A percentile compares a stretch with the other conserved stretches of the same genome.
phyloP scores from a whole-genome alignment of 2,888 invertebrate species.

The Lasioglossum vierecki region DNA sequence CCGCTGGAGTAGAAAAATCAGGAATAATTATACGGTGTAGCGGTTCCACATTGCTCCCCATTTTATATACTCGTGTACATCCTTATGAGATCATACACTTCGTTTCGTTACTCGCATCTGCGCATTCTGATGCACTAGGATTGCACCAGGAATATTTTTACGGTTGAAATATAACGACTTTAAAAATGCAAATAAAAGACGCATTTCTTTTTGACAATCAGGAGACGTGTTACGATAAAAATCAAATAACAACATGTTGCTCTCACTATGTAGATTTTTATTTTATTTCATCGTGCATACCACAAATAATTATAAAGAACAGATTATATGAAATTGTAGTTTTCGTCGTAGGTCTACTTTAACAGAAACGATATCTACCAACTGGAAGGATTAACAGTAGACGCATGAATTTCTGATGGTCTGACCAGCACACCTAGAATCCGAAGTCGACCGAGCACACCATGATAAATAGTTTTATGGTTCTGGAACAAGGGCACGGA shows the following conservation, averaged over 20 bases:
- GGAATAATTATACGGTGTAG: not conserved
- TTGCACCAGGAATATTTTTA: not conserved
- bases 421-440: not conserved
- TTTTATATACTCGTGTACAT: not conserved
- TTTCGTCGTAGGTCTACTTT: not conserved
- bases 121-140: not conserved
- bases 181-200: not conserved
- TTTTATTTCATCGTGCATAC: no score
- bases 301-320: not conserved
- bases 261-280: no score
- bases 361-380: no score
- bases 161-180: not conserved
- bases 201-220: not conserved
- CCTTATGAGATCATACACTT: not conserved
- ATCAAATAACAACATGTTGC: not conserved
- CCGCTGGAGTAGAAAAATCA: not conserved
- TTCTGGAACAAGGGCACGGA: not conserved
- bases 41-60: not conserved
- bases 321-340: not conserved
- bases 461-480: conserved; percentile 9
- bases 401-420: not conserved
- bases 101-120: not conserved
- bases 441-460: not conserved
- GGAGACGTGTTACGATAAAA: not conserved
- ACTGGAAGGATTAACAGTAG: not conserved